Conservation (phyloP, 2,797 vertebrate genomes). For the Pseudocheirus occidentalis region DNA sequence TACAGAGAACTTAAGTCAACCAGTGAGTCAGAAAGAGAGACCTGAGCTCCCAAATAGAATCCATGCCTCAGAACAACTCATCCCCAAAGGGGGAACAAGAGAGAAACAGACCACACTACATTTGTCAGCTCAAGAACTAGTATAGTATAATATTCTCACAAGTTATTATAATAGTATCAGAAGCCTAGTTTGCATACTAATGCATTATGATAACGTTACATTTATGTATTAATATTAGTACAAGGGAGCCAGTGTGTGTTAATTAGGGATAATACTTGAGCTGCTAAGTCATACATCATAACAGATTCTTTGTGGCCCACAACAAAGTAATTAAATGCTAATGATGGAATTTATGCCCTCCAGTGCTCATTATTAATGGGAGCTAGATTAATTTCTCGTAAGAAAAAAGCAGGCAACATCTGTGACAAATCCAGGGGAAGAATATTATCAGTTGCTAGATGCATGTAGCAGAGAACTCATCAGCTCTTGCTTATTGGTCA, state of each 20-base stretch:
- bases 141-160: not conserved
- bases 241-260: not conserved
- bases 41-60: not conserved
- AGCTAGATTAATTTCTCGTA: conserved; percentile 44
- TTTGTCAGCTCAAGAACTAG: not conserved
- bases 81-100: not conserved
- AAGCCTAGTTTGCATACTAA: not conserved
- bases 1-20: not conserved
- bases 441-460: not conserved
- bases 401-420: conserved; percentile 43
- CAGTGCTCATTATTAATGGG: conserved; percentile 43
- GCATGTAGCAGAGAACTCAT: not conserved
- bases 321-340: conserved; percentile 28
- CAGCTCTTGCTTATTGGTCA: not conserved
- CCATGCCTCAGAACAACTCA: not conserved
- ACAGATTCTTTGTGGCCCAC: conserved; percentile 34
- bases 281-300: not conserved
- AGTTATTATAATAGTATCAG: not conserved
- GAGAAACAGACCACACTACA: not conserved
- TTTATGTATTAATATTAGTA: fast-evolving
- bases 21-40: not conserved
- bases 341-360: conserved; percentile 39
- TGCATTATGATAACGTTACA: not conserved
- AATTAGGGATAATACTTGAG: not conserved
- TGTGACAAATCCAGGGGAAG: not conserved